phyloP scores from a whole-genome alignment of 2,888 invertebrate species.

The Apamea sordens region DNA sequence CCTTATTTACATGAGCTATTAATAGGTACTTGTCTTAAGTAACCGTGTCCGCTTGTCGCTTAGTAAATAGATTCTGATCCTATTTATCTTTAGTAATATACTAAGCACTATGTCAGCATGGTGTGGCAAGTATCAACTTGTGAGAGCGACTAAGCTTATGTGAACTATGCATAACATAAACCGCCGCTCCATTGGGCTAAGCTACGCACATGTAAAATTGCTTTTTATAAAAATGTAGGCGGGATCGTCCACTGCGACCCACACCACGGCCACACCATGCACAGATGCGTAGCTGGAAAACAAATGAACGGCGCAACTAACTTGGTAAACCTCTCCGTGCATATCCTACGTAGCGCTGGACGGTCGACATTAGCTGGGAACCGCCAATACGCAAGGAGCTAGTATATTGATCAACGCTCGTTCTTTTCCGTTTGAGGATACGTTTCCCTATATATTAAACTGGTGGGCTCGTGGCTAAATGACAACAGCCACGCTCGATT shows the following conservation, averaged over 20 bases:
- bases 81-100: not conserved
- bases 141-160: not conserved
- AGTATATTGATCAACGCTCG: not conserved
- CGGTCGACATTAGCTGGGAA: not conserved
- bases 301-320: not conserved
- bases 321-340: not conserved
- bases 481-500: not conserved
- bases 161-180: not conserved
- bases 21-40: not conserved
- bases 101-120: not conserved
- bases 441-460: not conserved
- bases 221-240: not conserved
- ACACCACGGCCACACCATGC: not conserved
- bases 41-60: not conserved
- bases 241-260: not conserved
- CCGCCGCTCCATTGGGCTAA: too few relatives aligned
- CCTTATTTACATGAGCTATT: conserved; percentile 5
- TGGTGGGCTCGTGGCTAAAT: not conserved
- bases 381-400: not conserved
- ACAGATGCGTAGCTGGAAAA: not conserved
- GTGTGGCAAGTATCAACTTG: not conserved
- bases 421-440: not conserved
- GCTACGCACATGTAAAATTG: too few relatives aligned
- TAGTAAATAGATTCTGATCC: conserved; percentile 1
- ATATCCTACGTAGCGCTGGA: not conserved